These are phyloP conservation scores for Rambutsinella grinnellia DNA, from an alignment of 2,888 invertebrate genomes.

Conservation along the genomic window DNA sequence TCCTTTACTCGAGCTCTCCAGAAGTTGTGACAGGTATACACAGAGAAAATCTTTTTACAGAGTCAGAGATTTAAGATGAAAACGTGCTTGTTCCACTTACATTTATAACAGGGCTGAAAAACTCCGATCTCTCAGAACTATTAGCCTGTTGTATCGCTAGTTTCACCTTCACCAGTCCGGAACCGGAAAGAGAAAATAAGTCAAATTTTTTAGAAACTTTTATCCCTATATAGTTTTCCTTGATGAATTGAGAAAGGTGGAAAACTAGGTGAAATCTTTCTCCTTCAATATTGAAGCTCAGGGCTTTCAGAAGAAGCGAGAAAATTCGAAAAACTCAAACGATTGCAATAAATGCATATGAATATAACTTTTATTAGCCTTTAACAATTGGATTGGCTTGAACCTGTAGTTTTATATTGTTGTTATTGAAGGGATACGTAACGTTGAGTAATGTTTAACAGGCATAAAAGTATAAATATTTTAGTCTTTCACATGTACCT, in stretches of 20 bases:
- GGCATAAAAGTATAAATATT: constrained; percentile 17
- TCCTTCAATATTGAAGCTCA: constrained; percentile 14
- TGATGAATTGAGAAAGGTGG: too few relatives aligned
- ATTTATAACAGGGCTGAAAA: background rate
- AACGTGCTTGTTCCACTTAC: background rate
- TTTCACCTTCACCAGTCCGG: background rate
- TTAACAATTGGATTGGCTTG: background rate
- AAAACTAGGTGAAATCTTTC: too few relatives aligned
- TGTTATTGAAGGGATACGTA: constrained; percentile 23
- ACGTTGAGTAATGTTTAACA: constrained; percentile 40
- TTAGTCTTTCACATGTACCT: constrained; percentile 35
- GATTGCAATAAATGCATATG: background rate
- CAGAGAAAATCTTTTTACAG: background rate
- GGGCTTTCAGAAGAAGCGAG: background rate
- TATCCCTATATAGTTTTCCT: too few relatives aligned
- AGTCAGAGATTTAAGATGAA: background rate
- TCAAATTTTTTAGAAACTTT: too few relatives aligned
- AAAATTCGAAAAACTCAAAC: background rate
- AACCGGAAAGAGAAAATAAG: background rate
- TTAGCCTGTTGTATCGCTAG: background rate
- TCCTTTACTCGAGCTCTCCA: background rate
- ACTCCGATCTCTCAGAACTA: background rate
- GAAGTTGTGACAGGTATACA: background rate
- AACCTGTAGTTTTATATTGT: background rate
- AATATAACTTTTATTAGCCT: constrained; percentile 8